A percentile compares a stretch with the other conserved stretches of the same genome.
These are phyloP conservation scores for Chrysolina americana DNA, from an alignment of 2,888 invertebrate species.

Conservation along the genomic window DNA sequence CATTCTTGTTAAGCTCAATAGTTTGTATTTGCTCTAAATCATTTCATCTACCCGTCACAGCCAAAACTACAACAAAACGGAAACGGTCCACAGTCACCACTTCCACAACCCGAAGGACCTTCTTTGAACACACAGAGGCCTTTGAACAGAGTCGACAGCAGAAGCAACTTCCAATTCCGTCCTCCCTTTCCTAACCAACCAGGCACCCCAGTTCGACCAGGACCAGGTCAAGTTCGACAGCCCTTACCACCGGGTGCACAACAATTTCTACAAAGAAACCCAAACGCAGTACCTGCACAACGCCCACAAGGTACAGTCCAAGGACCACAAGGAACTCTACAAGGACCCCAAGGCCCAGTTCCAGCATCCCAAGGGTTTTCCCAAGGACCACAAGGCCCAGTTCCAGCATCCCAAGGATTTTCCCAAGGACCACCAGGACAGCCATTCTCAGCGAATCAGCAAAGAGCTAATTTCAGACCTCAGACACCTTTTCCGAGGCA, in stretches of 20 bases:
- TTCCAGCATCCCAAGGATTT: neutral
- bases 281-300: slow-evolving; percentile 62
- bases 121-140: slow-evolving; percentile 59
- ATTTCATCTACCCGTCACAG: neutral
- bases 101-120: slow-evolving; percentile 22
- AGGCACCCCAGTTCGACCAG: slow-evolving; percentile 37
- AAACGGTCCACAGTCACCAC: slow-evolving; percentile 39
- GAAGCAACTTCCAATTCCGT: slow-evolving; percentile 63
- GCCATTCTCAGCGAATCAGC: slow-evolving; percentile 46
- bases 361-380: slow-evolving; percentile 14
- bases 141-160: slow-evolving; percentile 70
- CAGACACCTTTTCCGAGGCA: slow-evolving; percentile 72
- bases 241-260: slow-evolving; percentile 54
- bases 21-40: neutral
- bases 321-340: slow-evolving; percentile 1
- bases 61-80: slow-evolving; percentile 40
- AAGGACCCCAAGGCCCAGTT: neutral
- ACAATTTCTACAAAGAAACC: slow-evolving; percentile 55
- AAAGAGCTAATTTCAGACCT: slow-evolving; percentile 65
- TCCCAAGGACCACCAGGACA: slow-evolving; percentile 23
- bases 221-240: slow-evolving; percentile 41
- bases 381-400: neutral
- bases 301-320: slow-evolving; percentile 38
- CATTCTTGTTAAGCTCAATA: no score
- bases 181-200: slow-evolving; percentile 61